Percentiles rank a stretch among this genome's conserved stretches.
phyloP scores from a whole-genome alignment of 2,888 invertebrate genomes.

The Chrysolina americana region DNA sequence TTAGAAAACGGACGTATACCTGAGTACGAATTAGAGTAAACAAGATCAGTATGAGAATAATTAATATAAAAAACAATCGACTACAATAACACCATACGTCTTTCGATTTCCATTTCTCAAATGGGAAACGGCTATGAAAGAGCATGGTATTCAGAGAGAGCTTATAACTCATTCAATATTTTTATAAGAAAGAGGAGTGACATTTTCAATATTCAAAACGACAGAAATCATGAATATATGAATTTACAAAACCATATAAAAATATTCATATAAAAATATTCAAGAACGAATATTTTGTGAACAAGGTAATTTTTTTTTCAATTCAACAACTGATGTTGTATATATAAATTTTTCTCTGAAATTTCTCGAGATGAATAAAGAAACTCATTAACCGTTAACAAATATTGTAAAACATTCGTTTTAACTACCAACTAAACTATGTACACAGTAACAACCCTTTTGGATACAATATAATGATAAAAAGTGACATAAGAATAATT shows the following conservation, averaged over 20 bases:
- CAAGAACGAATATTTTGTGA: too few species aligned
- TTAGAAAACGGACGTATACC: neutral
- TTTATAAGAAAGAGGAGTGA: too few species aligned
- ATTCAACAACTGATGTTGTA: conserved; percentile 15
- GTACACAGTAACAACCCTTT: conserved; percentile 41
- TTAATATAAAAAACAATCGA: too few species aligned
- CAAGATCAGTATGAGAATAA: too few species aligned
- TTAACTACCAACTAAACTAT: conserved; percentile 39
- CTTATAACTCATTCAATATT: too few species aligned
- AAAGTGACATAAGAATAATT: conserved; percentile 36
- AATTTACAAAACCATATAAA: too few species aligned
- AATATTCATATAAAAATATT: too few species aligned
- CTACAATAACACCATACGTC: neutral
- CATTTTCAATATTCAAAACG: too few species aligned
- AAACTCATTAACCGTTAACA: neutral
- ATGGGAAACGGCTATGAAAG: neutral
- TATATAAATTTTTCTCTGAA: neutral
- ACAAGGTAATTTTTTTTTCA: neutral
- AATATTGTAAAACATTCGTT: conserved; percentile 19
- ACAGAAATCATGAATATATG: too few species aligned
- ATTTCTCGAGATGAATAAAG: neutral
- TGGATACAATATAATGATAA: conserved; percentile 36
- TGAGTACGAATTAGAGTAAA: neutral
- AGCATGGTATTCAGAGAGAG: neutral
- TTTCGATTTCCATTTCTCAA: neutral